phyloP scores from a whole-genome alignment of 1,140 invertebrate genomes.

The Brachionus rubens region DNA sequence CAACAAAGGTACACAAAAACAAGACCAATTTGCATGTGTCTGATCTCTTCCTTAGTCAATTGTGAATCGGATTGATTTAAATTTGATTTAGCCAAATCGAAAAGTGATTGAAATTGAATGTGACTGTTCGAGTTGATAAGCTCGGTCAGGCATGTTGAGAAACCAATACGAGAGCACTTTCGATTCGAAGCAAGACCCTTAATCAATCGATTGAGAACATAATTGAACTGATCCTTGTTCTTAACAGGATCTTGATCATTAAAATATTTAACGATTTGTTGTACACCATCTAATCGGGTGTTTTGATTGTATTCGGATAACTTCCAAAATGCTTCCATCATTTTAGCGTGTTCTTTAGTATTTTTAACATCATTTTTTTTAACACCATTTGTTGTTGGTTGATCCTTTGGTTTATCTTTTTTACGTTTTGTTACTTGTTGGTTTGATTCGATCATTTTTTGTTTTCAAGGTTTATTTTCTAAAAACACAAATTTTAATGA shows the following conservation, averaged over 20 bases:
- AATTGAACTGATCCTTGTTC: not conserved
- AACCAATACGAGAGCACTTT: slow-evolving; percentile 28
- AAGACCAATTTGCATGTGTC: slow-evolving; percentile 46
- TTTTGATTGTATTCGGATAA: slow-evolving; percentile 37
- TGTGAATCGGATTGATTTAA: not conserved
- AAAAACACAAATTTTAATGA: not conserved
- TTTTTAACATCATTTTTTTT: slow-evolving; percentile 15
- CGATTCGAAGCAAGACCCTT: slow-evolving; percentile 37
- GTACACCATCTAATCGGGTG: slow-evolving; percentile 16
- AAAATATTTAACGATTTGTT: slow-evolving; percentile 7
- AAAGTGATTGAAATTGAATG: not conserved
- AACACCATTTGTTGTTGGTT: not conserved
- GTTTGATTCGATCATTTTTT: not conserved
- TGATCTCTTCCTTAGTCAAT: slow-evolving; percentile 23
- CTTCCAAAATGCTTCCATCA: slow-evolving; percentile 45
- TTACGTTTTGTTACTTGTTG: not conserved
- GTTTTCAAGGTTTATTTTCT: not conserved
- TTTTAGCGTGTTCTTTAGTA: slow-evolving; percentile 11
- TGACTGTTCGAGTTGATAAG: not conserved
- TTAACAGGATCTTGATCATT: slow-evolving; percentile 25
- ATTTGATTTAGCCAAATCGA: slow-evolving; percentile 19
- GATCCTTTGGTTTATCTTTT: slow-evolving; percentile 35
- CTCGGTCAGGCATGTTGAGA: slow-evolving; percentile 17
- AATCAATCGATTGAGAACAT: slow-evolving; percentile 29
- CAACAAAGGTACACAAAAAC: slow-evolving; percentile 25